Evolutionary conservation across 30 jellyfish, hydroid and myxozoan genomes (phyloP), one percentile per base, ranked within the genome.

Genomic region (Calvadosia cruxmelitensis): DNA sequence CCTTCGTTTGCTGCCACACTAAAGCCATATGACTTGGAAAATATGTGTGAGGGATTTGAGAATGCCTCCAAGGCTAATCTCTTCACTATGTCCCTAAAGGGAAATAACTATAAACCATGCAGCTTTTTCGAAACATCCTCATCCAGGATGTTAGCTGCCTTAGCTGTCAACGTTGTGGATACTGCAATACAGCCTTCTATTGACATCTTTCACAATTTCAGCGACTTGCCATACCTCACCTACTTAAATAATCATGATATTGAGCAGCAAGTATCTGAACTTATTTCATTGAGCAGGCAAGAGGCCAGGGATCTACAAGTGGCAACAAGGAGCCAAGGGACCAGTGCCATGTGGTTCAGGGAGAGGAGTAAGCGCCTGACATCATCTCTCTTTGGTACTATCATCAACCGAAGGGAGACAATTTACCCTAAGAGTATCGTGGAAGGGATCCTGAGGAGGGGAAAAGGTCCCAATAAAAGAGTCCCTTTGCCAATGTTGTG

Each of bases 91-190:
- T 3, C 50, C 42, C 35, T 72, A 31, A 53, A 53, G 31, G 82
- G 82, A 26, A 71, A 78, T 64, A 68, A 78, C 73, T 71, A 49
- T 63, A 49, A 78, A 67, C 92, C 92, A 69, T 64, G 76, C 33
- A 27, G 31, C 23, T 64, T 52, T 62, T 78, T 52, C 64, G 74
- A 66, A 50, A 73, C 84, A 73, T 73, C 84, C 48, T 34, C 32
- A 48, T 61, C 66, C 66, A 63, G 50, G 71, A 42, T 33, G 71
- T 26, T 25, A 32, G 61, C 24, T 34, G 81, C 31, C 33, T 15
- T 29, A 71, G 49, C 35, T 24, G 25, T 29, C 29, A 42, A 72
- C 32, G 85, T 35, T 34, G 31, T 24, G 29, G 57, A 23, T 24
- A 31, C 80, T 25, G n/a, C 52, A 33, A 50, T 34, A 34, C 29